Percentiles rank a stretch among this genome's conserved stretches.
Conservation (phyloP, 2,113 vertebrate species). For the Junco hyemalis region DNA sequence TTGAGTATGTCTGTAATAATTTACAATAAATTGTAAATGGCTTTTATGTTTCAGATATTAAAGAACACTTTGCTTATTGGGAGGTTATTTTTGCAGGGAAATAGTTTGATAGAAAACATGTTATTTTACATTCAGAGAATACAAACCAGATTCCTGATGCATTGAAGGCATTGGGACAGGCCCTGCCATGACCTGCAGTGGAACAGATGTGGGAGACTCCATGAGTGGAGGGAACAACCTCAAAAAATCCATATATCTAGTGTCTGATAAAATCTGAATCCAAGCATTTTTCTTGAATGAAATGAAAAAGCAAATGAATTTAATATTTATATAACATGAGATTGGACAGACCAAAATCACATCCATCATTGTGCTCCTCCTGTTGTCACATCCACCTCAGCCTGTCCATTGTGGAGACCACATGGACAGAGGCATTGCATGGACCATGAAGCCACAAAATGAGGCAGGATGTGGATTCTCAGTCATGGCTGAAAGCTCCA, state of each 20-base stretch:
- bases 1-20: not conserved
- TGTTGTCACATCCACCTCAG: not conserved
- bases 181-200: not conserved
- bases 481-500: not conserved
- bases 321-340: not conserved
- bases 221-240: not conserved
- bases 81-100: not conserved
- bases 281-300: not conserved
- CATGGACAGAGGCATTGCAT: not conserved
- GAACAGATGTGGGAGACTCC: not conserved
- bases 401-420: not conserved
- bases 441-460: not conserved
- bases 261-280: not conserved
- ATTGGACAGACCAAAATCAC: not conserved
- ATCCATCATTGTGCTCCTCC: not conserved
- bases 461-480: not conserved
- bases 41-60: not conserved
- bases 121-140: not conserved
- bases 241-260: not conserved
- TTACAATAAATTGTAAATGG: not conserved
- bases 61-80: not conserved
- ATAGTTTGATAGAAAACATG: not conserved
- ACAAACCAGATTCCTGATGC: not conserved
- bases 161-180: not conserved
- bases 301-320: not conserved